Base-by-base conservation (phyloP, 2,888 invertebrate species). In the Rhabditoides inermis region DNA sequence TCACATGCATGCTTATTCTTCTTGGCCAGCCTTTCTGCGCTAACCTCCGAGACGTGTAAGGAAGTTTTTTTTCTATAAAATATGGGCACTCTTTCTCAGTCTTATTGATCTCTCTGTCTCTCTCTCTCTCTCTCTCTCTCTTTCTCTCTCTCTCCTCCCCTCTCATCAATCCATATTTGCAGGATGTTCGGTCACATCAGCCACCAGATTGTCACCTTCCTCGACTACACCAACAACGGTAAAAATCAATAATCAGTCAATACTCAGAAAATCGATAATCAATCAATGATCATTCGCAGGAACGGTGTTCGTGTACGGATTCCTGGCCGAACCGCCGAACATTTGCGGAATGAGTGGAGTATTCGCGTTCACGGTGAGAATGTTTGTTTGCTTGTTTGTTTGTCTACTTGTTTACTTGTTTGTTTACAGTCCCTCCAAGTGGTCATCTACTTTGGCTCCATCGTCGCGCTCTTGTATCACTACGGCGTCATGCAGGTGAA, bases 231-330 rank as follows among this genome's bases (percentile, higher is more conserved):
- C 0, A 82, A 85, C 53, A 82, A 83, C 0, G 94, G 92, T 45
- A n/a, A n/a, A n/a, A n/a, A n/a, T n/a, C n/a, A n/a, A n/a, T n/a
- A n/a, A n/a, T n/a, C 3, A 27, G 49, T 30, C 30, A 7, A 32
- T 10, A 15, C 10, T 32, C 32, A 15, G 32, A 15, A 32, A 7
- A 32, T 32, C 15, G 7, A 32, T 32, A 32, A 32, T 32, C 7
- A 32, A 32, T 36, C 4, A 22, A 3, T 36, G n/a, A n/a, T 36
- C 3, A 2, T 20, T 20, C 41, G 40, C n/a, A 35, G 61, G 66
- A 0, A 85, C 89, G 0, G 82, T 81, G 1, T 91, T 94, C 75
- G 87, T 90, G 0, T 95, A 87, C 72, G 88, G 75, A 0, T 76
- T 73, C 51, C 58, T 76, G n/a, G 71, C 73, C 0, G 53, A 47